phyloP scores from a whole-genome alignment of 2,113 vertebrate species.

The Dipodomys ordii region DNA sequence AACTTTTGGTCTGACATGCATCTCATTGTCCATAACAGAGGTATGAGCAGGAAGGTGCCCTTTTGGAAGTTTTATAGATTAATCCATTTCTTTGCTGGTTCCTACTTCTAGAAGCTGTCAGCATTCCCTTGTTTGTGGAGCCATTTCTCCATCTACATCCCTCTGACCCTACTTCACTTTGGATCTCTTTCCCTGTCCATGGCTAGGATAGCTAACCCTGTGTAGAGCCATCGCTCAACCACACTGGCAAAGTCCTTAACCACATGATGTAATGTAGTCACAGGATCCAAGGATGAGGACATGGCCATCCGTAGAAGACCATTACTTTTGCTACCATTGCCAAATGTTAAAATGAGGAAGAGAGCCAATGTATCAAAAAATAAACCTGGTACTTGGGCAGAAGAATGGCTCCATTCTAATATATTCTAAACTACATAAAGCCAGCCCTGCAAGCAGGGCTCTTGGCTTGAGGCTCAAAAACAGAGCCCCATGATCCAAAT shows the following conservation, averaged over 20 bases:
- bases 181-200: not conserved
- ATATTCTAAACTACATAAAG: not conserved
- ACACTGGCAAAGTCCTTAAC: not conserved
- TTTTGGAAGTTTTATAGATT: not conserved
- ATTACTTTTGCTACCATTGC: not conserved
- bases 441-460: not conserved
- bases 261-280: not conserved
- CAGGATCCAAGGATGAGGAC: not conserved
- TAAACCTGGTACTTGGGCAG: not conserved
- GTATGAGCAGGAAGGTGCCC: not conserved
- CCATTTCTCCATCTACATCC: not conserved
- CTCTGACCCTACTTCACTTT: not conserved
- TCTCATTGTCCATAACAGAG: not conserved
- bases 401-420: not conserved
- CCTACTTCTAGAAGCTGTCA: not conserved
- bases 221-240: not conserved
- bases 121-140: not conserved
- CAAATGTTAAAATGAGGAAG: conserved; percentile 3
- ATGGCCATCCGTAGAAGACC: not conserved
- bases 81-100: not conserved
- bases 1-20: not conserved
- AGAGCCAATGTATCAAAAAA: conserved; percentile 1
- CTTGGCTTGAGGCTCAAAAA: not conserved
- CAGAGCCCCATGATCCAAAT: not conserved
- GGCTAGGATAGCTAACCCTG: not conserved